These are phyloP conservation scores for Anguilla anguilla DNA, from an alignment of 2,797 vertebrate genomes.

Conservation along the genomic window DNA sequence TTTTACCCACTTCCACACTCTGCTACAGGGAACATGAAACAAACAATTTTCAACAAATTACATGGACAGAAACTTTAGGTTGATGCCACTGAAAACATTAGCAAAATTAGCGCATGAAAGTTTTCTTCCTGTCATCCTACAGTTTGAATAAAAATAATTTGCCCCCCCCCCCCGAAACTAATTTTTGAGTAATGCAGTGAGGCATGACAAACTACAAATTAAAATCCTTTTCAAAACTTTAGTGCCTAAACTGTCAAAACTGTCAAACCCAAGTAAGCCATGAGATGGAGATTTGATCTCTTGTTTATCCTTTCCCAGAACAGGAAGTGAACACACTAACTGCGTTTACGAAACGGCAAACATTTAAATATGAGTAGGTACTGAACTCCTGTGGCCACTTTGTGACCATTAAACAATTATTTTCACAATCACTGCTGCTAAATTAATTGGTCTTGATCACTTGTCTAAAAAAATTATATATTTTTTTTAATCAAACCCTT, in stretches of 20 bases:
- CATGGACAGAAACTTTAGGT: background rate
- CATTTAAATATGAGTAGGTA: background rate
- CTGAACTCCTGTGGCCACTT: background rate
- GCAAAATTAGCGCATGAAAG: background rate
- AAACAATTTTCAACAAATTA: background rate
- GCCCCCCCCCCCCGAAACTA: too few species aligned
- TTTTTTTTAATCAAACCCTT: background rate
- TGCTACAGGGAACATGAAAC: conserved; percentile 22
- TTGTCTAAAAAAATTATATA: background rate
- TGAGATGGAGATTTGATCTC: conserved; percentile 29
- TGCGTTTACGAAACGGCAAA: background rate
- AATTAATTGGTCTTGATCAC: background rate
- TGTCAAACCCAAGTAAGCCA: conserved; percentile 8
- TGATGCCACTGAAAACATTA: conserved; percentile 5
- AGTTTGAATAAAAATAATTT: background rate
- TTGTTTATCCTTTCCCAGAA: background rate
- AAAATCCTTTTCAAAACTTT: background rate
- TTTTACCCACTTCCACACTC: conserved; percentile 21
- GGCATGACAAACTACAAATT: background rate
- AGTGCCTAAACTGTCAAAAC: background rate
- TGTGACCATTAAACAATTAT: background rate
- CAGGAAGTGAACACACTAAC: conserved; percentile 43
- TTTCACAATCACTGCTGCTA: background rate
- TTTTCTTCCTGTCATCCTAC: background rate
- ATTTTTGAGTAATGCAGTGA: background rate